Evolutionary conservation across 2,797 vertebrate genomes (phyloP).

Genomic region (Microctenopoma stevenorrisi): DNA sequence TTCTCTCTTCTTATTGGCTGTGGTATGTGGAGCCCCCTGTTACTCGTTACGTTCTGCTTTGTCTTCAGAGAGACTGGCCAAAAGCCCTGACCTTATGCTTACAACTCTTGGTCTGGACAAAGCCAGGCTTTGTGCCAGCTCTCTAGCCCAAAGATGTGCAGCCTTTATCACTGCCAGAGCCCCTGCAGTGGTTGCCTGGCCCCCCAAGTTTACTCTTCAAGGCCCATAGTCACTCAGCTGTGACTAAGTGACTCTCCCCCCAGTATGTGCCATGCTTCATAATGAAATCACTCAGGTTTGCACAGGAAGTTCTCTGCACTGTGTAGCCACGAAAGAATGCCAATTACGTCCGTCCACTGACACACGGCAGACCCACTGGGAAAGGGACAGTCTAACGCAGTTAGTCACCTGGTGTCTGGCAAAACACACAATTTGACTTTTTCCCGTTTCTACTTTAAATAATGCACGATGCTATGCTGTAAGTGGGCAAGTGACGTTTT

Average conservation of each 20-base stretch:
- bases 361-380: conserved; percentile 44
- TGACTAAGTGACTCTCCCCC: conserved; percentile 78
- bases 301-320: conserved; percentile 72
- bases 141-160: conserved; percentile 51
- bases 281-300: conserved; percentile 82
- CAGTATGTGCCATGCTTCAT: conserved; percentile 73
- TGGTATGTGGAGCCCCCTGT: conserved; percentile 26
- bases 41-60: conserved; percentile 59
- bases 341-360: conserved; percentile 60
- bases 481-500: neutral
- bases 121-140: conserved; percentile 68
- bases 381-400: conserved; percentile 27
- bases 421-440: conserved; percentile 17
- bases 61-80: conserved; percentile 53
- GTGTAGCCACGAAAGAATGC: conserved; percentile 74
- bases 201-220: conserved; percentile 66
- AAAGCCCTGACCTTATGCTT: conserved; percentile 55
- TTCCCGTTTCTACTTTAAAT: conserved; percentile 18
- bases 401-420: conserved; percentile 49
- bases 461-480: neutral
- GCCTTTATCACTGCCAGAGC: conserved; percentile 44
- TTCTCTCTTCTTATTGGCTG: conserved; percentile 17
- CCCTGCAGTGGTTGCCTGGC: conserved; percentile 52
- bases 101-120: conserved; percentile 57
- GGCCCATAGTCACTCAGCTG: conserved; percentile 73